These are phyloP conservation scores for Iguana delicatissima DNA, from an alignment of 2,797 vertebrate genomes.

Conservation along the genomic window DNA sequence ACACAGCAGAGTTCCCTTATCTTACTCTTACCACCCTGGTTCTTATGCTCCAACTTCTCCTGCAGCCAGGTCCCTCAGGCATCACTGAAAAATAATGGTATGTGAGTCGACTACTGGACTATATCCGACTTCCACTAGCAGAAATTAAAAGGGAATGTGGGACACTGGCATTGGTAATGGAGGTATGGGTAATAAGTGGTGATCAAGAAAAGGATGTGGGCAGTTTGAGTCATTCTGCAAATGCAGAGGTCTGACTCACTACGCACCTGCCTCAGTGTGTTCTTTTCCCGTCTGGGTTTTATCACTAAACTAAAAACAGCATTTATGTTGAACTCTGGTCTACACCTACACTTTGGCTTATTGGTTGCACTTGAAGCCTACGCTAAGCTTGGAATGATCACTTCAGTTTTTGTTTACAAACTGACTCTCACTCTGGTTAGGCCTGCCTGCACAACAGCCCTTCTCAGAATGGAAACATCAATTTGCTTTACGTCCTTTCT, in stretches of 20 bases:
- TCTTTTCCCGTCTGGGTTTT: too few species aligned
- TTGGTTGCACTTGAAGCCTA: not conserved
- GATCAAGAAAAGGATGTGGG: too few species aligned
- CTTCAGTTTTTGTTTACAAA: not conserved
- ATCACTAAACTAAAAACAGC: too few species aligned
- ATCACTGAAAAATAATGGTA: not conserved
- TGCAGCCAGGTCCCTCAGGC: not conserved
- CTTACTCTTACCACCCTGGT: not conserved
- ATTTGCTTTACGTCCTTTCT: not conserved
- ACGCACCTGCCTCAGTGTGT: too few species aligned
- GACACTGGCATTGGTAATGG: too few species aligned
- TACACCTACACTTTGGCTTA: not conserved
- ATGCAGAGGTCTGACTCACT: too few species aligned
- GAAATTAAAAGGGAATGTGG: too few species aligned
- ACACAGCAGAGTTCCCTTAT: not conserved
- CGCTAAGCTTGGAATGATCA: not conserved
- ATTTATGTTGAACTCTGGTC: too few species aligned
- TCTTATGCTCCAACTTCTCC: not conserved
- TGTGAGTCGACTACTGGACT: not conserved
- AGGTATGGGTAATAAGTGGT: too few species aligned
- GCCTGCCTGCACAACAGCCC: not conserved
- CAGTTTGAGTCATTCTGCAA: too few species aligned
- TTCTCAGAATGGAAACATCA: not conserved
- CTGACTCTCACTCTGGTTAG: not conserved
- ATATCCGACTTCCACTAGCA: too few species aligned